Conservation (phyloP, 2,797 vertebrate genomes). For the Echeneis naucrates region DNA sequence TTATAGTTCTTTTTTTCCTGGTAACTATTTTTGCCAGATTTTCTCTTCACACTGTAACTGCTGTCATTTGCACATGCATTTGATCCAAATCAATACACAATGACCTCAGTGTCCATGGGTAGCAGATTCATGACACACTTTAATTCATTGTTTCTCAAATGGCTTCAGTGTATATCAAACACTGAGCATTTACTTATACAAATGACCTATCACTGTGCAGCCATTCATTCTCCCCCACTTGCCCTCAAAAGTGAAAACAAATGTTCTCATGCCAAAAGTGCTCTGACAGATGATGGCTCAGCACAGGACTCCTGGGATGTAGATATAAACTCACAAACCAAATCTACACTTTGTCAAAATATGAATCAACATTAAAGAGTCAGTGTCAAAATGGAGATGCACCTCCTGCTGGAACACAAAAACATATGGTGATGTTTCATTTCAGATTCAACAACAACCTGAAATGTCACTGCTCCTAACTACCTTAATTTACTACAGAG, state of each 20-base stretch:
- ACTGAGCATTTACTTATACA: conserved; percentile 24
- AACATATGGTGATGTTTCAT: conserved; percentile 2
- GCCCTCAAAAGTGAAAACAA: conserved; percentile 57
- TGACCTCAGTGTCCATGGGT: not conserved
- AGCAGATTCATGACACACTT: conserved; percentile 23
- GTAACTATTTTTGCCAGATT: not conserved
- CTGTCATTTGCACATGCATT: conserved; percentile 9
- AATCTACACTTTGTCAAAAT: conserved; percentile 17
- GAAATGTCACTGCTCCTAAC: too few species aligned
- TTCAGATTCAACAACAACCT: not conserved
- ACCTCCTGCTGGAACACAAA: not conserved
- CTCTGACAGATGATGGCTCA: conserved; percentile 34
- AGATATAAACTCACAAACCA: conserved; percentile 18
- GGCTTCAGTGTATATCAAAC: conserved; percentile 33
- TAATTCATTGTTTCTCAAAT: conserved; percentile 22
- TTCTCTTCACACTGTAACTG: not conserved
- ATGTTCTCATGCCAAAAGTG: conserved; percentile 43
- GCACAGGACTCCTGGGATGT: conserved; percentile 17
- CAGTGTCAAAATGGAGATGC: not conserved
- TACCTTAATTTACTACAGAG: too few species aligned
- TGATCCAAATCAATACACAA: conserved; percentile 21
- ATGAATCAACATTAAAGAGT: conserved; percentile 13
- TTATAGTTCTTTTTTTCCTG: too few species aligned
- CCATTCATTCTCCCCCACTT: conserved; percentile 39
- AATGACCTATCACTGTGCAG: conserved; percentile 30